Evolutionary conservation across 2,113 vertebrate genomes (phyloP).

Genomic region (Leptosomus discolor): DNA sequence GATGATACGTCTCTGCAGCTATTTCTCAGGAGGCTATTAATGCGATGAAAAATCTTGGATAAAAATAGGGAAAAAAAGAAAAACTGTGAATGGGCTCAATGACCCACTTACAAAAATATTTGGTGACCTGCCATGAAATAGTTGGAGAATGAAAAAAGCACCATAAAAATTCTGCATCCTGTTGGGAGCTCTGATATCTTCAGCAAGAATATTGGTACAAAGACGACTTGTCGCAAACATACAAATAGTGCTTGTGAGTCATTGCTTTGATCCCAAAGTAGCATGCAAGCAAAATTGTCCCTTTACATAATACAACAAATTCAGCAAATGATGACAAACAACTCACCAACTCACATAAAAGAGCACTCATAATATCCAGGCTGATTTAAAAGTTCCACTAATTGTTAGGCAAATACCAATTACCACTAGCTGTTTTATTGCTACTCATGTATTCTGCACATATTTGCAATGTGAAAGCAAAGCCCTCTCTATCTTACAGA

Average conservation of each 20-base stretch:
- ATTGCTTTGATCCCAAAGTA: slow-evolving; percentile 33
- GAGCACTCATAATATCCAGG: neutral
- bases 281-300: neutral
- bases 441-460: neutral
- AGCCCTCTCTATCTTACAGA: neutral
- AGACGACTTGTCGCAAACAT: slow-evolving; percentile 2
- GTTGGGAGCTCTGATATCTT: neutral
- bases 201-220: neutral
- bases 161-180: slow-evolving; percentile 31
- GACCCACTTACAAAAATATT: slow-evolving; percentile 53
- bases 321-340: slow-evolving; percentile 9
- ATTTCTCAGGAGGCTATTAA: neutral
- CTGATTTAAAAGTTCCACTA: neutral
- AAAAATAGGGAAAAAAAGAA: neutral
- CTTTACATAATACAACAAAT: neutral
- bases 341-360: neutral
- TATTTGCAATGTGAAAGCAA: neutral
- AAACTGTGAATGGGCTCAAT: neutral
- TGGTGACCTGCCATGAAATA: slow-evolving; percentile 57
- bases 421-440: neutral
- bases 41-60: neutral
- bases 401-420: neutral
- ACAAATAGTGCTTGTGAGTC: slow-evolving; percentile 34
- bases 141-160: neutral
- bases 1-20: neutral